phyloP scores from a whole-genome alignment of 2,113 vertebrate species.

The Bubalus kerabau region DNA sequence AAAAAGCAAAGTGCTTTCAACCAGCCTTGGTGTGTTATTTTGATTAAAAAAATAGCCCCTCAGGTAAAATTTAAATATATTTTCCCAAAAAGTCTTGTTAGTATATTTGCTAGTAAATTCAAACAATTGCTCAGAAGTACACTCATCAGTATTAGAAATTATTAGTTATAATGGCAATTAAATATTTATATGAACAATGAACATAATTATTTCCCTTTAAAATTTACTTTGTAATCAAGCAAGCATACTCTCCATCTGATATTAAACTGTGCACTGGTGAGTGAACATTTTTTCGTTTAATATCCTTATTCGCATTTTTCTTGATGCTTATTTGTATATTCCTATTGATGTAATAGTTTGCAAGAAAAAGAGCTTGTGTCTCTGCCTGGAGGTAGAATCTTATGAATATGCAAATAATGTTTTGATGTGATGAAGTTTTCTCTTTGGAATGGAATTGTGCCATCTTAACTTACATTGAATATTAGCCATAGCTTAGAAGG shows the following conservation, averaged over 20 bases:
- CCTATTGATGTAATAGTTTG: conserved; percentile 69
- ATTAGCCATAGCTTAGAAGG: conserved; percentile 49
- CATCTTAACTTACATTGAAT: conserved; percentile 51
- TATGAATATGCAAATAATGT: conserved; percentile 72
- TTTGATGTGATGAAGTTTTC: conserved; percentile 68
- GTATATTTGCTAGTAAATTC: conserved; percentile 13
- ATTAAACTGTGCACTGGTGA: conserved; percentile 25
- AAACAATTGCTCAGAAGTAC: neutral
- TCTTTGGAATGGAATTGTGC: conserved; percentile 45
- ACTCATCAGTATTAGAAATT: conserved; percentile 47
- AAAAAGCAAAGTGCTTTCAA: conserved; percentile 55
- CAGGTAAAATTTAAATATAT: conserved; percentile 36
- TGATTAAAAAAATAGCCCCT: conserved; percentile 27
- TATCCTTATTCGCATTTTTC: conserved; percentile 64
- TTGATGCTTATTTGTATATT: conserved; percentile 67
- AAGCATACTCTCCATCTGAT: conserved; percentile 20
- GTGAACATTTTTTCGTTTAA: conserved; percentile 44
- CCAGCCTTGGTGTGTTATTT: conserved; percentile 9
- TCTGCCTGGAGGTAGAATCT: conserved; percentile 64
- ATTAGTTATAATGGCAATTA: conserved; percentile 16
- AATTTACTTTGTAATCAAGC: conserved; percentile 50
- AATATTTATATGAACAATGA: conserved; percentile 36
- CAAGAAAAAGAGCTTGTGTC: conserved; percentile 61
- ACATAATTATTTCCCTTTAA: conserved; percentile 49
- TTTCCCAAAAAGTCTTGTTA: neutral